phyloP scores from a whole-genome alignment of 2,113 vertebrate species.

The Poeciliopsis prolifica region DNA sequence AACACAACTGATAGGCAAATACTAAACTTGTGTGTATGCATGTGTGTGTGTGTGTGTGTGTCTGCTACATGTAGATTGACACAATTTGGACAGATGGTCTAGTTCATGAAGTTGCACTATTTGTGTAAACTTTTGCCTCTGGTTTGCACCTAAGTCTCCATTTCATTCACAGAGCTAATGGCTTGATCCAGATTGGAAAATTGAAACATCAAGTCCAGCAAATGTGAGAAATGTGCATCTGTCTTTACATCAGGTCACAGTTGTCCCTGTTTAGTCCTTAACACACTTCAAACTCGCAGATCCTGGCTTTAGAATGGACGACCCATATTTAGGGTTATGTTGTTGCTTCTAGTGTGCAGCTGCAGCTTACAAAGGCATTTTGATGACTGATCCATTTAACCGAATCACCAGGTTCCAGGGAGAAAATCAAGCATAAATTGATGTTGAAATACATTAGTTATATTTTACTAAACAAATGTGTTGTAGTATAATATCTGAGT shows the following conservation, averaged over 20 bases:
- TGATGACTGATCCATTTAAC: background rate
- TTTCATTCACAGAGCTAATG: too few species aligned
- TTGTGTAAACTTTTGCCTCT: background rate
- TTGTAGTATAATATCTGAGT: too few species aligned
- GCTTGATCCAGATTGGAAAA: background rate
- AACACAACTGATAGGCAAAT: conserved; percentile 58
- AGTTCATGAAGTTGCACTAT: background rate
- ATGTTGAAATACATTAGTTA: background rate
- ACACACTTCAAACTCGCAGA: background rate
- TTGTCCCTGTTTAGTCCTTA: background rate
- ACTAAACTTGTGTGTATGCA: conserved; percentile 18
- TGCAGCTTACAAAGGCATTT: background rate
- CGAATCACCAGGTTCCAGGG: background rate
- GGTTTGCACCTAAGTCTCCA: too few species aligned
- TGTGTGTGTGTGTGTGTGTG: conserved; percentile 14
- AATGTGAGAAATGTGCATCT: background rate
- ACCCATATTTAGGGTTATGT: background rate
- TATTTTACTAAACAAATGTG: too few species aligned
- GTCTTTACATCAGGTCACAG: background rate
- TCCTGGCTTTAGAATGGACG: background rate
- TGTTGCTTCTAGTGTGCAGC: background rate
- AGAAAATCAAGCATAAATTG: background rate
- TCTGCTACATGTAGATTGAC: background rate
- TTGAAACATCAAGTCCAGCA: background rate
- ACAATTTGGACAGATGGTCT: background rate